Conservation (phyloP, 2,888 invertebrate genomes). For the Cremastinae sp. region DNA sequence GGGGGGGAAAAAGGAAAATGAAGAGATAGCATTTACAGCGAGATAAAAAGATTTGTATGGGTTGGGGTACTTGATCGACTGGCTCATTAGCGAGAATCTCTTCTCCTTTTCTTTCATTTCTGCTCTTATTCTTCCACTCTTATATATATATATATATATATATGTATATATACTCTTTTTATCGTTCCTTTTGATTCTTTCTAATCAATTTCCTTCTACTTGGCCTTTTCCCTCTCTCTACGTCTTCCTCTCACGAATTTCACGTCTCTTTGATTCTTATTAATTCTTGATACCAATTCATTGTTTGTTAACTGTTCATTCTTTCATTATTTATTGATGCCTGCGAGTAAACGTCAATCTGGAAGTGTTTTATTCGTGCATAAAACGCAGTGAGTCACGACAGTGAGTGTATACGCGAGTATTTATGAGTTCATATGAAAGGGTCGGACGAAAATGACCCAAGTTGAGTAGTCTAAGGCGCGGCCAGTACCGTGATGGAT, state of each 20-base stretch:
- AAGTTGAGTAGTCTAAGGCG: too few relatives aligned
- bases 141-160: too few relatives aligned
- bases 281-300: slow-evolving; percentile 8
- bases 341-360: too few relatives aligned
- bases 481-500: too few relatives aligned
- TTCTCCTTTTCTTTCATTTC: slow-evolving; percentile 49
- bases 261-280: slow-evolving; percentile 3
- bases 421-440: too few relatives aligned
- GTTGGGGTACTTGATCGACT: slow-evolving; percentile 38
- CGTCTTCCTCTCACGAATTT: neutral
- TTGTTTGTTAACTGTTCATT: slow-evolving; percentile 16
- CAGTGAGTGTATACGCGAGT: too few relatives aligned
- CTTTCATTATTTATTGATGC: neutral
- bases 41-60: slow-evolving; percentile 42
- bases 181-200: slow-evolving; percentile 7
- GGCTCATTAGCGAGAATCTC: slow-evolving; percentile 57
- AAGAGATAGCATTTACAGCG: slow-evolving; percentile 9
- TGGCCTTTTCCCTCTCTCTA: too few relatives aligned
- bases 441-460: too few relatives aligned
- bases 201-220: slow-evolving; percentile 6
- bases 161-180: slow-evolving; percentile 14
- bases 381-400: too few relatives aligned
- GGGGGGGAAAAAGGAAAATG: slow-evolving; percentile 1
- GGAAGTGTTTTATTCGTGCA: too few relatives aligned
- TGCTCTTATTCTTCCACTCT: slow-evolving; percentile 37